Evolutionary conservation across 2,888 invertebrate genomes (phyloP).

Genomic region (Acanthosoma haemorrhoidale): DNA sequence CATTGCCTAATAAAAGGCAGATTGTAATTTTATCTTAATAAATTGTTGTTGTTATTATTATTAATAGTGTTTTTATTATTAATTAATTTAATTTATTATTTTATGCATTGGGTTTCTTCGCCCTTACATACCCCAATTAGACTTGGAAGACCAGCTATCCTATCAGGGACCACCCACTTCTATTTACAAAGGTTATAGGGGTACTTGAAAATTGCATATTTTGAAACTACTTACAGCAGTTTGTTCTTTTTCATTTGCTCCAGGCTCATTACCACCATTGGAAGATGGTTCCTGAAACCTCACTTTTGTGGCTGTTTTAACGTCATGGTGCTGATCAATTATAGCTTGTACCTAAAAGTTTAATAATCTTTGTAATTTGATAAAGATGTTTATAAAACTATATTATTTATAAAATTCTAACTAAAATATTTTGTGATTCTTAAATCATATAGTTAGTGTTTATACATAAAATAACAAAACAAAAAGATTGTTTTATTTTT

Average conservation of each 20-base stretch:
- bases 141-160: too few relatives aligned
- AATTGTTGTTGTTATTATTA: too few relatives aligned
- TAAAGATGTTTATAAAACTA: not conserved
- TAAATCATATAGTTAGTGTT: not conserved
- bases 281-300: constrained; percentile 70
- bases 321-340: constrained; percentile 73
- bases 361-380: not conserved
- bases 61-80: too few relatives aligned
- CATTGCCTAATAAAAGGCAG: too few relatives aligned
- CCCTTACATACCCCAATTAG: too few relatives aligned
- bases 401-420: not conserved
- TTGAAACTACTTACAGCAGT: constrained; percentile 15
- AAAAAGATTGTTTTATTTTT: not conserved
- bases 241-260: constrained; percentile 23
- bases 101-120: too few relatives aligned
- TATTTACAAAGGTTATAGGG: not conserved
- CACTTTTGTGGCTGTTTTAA: constrained; percentile 75
- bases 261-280: constrained; percentile 20
- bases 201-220: not conserved
- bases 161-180: too few relatives aligned
- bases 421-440: not conserved
- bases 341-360: constrained; percentile 79
- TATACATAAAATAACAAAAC: not conserved
- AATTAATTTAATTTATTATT: too few relatives aligned
- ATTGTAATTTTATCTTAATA: too few relatives aligned